These are phyloP conservation scores for Recurvirostra avosetta DNA, from an alignment of 2,113 vertebrate genomes.

Conservation along the genomic window DNA sequence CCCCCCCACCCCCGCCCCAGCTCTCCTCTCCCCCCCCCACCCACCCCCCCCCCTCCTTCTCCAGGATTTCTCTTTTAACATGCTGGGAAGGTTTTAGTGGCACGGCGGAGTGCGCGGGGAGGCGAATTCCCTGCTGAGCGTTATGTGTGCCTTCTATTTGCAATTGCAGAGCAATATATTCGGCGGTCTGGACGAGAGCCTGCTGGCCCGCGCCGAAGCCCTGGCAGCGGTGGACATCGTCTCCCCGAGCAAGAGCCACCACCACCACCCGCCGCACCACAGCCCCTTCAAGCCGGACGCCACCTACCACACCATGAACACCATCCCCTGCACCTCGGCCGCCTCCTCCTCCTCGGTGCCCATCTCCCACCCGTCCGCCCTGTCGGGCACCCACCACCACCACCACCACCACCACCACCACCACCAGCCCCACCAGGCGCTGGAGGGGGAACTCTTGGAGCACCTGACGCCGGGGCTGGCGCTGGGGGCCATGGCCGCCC, in stretches of 20 bases:
- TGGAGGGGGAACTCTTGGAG: slow-evolving; percentile 96
- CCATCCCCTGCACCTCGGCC: slow-evolving; percentile 94
- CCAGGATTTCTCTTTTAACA: slow-evolving; percentile 77
- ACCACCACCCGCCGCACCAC: slow-evolving; percentile 95
- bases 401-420: slow-evolving; percentile 94
- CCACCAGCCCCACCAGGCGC: slow-evolving; percentile 93
- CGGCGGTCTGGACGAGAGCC: slow-evolving; percentile 99
- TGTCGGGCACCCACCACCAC: slow-evolving; percentile 84
- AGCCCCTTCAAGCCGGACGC: slow-evolving; percentile 99
- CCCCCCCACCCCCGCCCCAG: no score
- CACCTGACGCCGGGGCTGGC: slow-evolving; percentile 95
- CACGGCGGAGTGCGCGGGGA: slow-evolving; percentile 53
- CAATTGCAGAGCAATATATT: slow-evolving; percentile 99
- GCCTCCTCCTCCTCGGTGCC: slow-evolving; percentile 93
- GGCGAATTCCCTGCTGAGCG: slow-evolving; percentile 82
- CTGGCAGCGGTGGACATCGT: slow-evolving; percentile 99
- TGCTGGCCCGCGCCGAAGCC: slow-evolving; percentile 99
- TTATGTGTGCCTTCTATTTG: slow-evolving; percentile 99
- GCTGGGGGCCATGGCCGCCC: slow-evolving; percentile 90
- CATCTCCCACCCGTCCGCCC: slow-evolving; percentile 92
- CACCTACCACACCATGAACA: slow-evolving; percentile 99
- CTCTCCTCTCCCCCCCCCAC: no score
- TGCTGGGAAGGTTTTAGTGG: slow-evolving; percentile 62
- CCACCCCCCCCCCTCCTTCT: slow-evolving; percentile 56
- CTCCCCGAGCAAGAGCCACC: slow-evolving; percentile 96